Conservation (phyloP, 35 echinoderm and acorn worm species). For the Ptychodera flava region DNA sequence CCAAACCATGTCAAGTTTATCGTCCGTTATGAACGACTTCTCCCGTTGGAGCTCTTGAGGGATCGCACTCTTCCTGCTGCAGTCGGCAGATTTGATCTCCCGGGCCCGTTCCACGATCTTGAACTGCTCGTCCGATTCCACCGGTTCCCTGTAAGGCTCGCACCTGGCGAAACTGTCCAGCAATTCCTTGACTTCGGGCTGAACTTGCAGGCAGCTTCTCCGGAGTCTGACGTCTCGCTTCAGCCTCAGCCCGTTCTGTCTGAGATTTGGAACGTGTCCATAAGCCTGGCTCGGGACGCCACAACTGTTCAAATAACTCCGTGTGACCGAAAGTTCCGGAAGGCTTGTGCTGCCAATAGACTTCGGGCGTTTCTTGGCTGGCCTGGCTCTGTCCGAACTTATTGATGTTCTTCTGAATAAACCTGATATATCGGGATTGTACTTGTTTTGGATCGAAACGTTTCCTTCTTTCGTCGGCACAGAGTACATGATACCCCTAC, state of each 20-base stretch:
- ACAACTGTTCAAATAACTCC: not conserved
- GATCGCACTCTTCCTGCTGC: not conserved
- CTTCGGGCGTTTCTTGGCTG: not conserved
- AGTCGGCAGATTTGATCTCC: no score
- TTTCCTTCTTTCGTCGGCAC: not conserved
- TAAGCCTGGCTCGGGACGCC: not conserved
- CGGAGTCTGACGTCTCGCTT: not conserved
- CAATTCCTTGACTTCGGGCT: not conserved
- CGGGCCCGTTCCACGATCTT: not conserved
- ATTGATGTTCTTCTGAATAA: not conserved
- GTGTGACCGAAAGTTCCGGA: not conserved
- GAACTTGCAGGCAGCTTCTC: not conserved
- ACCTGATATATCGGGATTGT: not conserved
- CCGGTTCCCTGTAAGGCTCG: not conserved
- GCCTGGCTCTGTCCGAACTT: not conserved
- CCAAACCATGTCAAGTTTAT: not conserved
- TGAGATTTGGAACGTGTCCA: not conserved
- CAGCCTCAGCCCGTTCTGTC: not conserved
- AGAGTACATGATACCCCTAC: not conserved
- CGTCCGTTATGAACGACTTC: not conserved
- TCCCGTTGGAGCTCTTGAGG: not conserved
- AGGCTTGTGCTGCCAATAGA: not conserved
- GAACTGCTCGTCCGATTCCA: not conserved
- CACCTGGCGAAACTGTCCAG: not conserved
- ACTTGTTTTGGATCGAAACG: not conserved